Conservation (phyloP, 2,797 vertebrate genomes). For the Lateolabrax maculatus region DNA sequence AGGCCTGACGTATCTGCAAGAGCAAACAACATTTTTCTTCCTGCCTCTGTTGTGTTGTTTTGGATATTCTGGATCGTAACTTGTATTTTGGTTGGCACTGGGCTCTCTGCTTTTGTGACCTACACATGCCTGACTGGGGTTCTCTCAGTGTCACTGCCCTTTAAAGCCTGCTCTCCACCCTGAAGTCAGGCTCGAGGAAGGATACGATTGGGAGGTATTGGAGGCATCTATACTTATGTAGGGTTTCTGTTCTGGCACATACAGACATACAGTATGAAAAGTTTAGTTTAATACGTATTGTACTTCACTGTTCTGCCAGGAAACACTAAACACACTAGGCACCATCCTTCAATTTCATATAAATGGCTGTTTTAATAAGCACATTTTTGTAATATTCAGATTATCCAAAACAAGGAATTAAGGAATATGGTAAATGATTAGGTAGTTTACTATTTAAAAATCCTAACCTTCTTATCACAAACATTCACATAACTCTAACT, state of each 20-base stretch:
- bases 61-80: slow-evolving; percentile 8
- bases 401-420: not conserved
- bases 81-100: slow-evolving; percentile 9
- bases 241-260: slow-evolving; percentile 3
- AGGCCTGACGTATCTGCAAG: too few relatives aligned
- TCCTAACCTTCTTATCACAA: not conserved
- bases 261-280: not conserved
- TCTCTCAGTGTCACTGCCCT: slow-evolving; percentile 30
- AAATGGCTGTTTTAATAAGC: not conserved
- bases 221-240: slow-evolving; percentile 9
- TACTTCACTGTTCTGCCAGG: not conserved
- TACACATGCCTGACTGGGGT: slow-evolving; percentile 7
- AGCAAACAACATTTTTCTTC: too few relatives aligned
- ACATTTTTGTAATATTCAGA: not conserved
- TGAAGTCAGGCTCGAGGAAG: slow-evolving; percentile 21
- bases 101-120: slow-evolving; percentile 27
- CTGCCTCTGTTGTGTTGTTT: not conserved
- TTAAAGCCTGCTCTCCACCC: slow-evolving; percentile 17
- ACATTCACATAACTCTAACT: not conserved
- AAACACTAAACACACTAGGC: not conserved
- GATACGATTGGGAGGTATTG: not conserved
- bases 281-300: not conserved
- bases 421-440: not conserved
- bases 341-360: not conserved
- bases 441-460: not conserved